Base-by-base conservation (phyloP, 2,888 invertebrate genomes). In the Epinotia brunnichana region DNA sequence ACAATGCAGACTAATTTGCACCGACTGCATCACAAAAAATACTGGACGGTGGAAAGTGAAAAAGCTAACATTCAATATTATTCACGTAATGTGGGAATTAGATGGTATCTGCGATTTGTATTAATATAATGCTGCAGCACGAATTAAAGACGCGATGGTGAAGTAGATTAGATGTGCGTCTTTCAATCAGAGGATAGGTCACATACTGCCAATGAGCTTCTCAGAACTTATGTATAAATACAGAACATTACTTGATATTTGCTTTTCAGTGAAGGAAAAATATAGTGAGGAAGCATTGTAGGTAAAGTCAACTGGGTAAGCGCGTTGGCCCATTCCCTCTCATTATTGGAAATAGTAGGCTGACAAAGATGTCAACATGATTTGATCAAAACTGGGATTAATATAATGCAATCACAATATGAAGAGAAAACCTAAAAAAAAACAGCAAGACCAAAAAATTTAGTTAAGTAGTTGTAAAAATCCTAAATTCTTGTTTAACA, bases 1-100 rank as follows among this genome's bases (percentile, higher is more conserved):
- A 57, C 73, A 63, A 69, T 69, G 39, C 57, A 17, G n/a, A 51
- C 39, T 35, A 68, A 57, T 73, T 69, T 41, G 62, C 67, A 29
- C 35, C 56, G 51, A 64, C 51, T 29, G 44, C 54, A 61, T 44
- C n/a, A 66, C 51, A 60, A 51, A 60, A 54, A 61, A 61, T 35
- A 54, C 66, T 13, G 29, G 53, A 54, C 21, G 17, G 19, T 15
- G 39, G 15, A 21, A 39, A 13, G 39, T 69, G 21, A 63, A 60
- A 67, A 60, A 69, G 48, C 44, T 63, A 13, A 17, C 29, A 51
- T 53, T 19, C 29, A 51, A 48, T 11, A 24, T 44, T 24, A 48
- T 17, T 62, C 15, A 15, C 29, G 48, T 24, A 62, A 48, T 51
- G 17, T 51, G 17, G 5, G 9, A 13, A 0, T n/a, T 17, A 11